Percentiles rank a stretch among this genome's conserved stretches.
Evolutionary conservation across 2,113 vertebrate genomes (phyloP).

Genomic region (Gymnocephalus cernua): DNA sequence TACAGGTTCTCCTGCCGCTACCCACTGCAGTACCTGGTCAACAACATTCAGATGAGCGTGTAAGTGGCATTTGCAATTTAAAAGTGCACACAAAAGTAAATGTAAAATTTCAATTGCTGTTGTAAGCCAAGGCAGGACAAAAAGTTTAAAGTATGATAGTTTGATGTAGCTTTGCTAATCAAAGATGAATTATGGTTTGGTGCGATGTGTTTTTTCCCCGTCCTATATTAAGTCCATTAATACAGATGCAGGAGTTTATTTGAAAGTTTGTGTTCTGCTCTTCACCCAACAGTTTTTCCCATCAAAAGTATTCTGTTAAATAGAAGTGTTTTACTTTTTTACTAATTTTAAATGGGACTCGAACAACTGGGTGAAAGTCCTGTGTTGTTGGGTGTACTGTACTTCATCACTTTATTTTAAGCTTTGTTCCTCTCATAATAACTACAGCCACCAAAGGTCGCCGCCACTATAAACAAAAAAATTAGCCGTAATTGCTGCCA

Average conservation of each 20-base stretch:
- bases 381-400: no score
- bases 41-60: constrained; percentile 80
- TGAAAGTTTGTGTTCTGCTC: not conserved
- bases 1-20: constrained; percentile 83
- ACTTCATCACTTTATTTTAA: no score
- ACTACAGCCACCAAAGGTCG: no score
- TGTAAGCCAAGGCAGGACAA: not conserved
- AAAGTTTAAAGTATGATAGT: not conserved
- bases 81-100: not conserved
- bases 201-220: not conserved
- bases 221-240: not conserved
- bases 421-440: no score
- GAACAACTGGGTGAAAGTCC: no score
- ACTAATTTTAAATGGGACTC: no score
- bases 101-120: not conserved
- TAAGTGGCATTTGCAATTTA: constrained; percentile 51
- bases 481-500: no score
- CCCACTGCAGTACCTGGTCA: constrained; percentile 82
- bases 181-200: not conserved
- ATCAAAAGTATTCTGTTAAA: not conserved
- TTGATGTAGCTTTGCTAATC: not conserved
- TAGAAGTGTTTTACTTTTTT: no score
- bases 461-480: no score
- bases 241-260: not conserved
- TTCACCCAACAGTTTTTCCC: not conserved